Percentiles rank a stretch among this genome's conserved stretches.
Conservation (phyloP, 1,140 invertebrate genomes). For the Anastatus disparis region DNA sequence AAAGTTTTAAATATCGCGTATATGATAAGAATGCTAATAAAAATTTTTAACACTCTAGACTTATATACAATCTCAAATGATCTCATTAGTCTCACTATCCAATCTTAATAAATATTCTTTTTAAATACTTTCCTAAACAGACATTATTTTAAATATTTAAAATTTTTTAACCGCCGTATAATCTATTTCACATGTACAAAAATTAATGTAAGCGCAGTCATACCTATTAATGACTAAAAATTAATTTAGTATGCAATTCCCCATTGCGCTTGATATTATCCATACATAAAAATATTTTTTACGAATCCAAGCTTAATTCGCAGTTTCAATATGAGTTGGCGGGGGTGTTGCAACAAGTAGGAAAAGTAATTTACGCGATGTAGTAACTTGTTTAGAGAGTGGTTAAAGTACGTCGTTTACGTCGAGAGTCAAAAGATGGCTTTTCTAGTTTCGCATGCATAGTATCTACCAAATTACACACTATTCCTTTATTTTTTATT, state of each 20-base stretch:
- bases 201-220: not conserved
- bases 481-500: no score
- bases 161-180: not conserved
- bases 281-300: no score
- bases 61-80: no score
- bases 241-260: not conserved
- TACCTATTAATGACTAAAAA: not conserved
- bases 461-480: not conserved
- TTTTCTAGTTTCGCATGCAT: no score
- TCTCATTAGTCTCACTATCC: no score
- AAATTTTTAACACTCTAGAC: no score
- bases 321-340: slow-evolving; percentile 12
- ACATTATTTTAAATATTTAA: not conserved
- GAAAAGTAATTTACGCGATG: not conserved
- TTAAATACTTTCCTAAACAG: no score
- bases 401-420: not conserved
- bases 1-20: no score
- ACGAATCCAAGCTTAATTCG: no score
- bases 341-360: not conserved
- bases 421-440: not conserved
- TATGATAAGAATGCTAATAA: no score
- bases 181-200: not conserved
- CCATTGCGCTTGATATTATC: not conserved
- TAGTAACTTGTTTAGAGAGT: slow-evolving; percentile 13
- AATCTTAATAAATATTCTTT: no score